A percentile compares a stretch with the other conserved stretches of the same genome.
phyloP scores from a whole-genome alignment of 37 sponge, comb jelly and placozoan genomes.

The Beroe forskalii region DNA sequence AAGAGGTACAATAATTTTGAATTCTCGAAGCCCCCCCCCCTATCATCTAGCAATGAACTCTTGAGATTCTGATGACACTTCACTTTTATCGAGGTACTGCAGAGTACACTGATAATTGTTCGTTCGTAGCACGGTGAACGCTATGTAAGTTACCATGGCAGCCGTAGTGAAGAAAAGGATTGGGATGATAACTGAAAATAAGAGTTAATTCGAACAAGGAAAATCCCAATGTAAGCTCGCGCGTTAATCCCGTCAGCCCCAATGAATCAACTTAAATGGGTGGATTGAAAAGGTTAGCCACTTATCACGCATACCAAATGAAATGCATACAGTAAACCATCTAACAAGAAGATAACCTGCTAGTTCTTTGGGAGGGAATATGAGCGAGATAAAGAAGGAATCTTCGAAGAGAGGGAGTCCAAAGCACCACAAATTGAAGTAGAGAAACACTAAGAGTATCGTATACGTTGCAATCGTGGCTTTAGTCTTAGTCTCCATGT shows the following conservation, averaged over 20 bases:
- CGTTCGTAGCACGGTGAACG: neutral
- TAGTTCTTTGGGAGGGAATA: constrained; percentile 42
- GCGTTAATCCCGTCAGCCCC: no score
- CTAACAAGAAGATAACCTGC: neutral
- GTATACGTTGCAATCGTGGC: neutral
- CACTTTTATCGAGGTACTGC: neutral
- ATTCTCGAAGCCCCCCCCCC: no score
- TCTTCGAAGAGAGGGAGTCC: constrained; percentile 32
- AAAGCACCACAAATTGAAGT: constrained; percentile 32
- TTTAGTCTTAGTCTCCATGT: constrained; percentile 63
- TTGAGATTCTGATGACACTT: neutral
- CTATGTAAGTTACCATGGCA: neutral
- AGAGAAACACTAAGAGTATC: neutral
- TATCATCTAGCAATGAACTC: neutral
- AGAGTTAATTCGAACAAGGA: neutral
- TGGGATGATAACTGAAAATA: constrained; percentile 22
- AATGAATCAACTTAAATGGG: no score
- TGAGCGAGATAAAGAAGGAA: neutral
- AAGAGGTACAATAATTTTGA: no score
- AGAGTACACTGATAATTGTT: neutral
- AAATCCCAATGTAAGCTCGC: neutral
- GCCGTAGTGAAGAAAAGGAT: neutral
- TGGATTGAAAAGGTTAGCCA: no score
- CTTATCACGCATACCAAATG: no score
- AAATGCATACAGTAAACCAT: no score